phyloP scores from a whole-genome alignment of 37 sponge, comb jelly and placozoan genomes.

The Axinella damicornis region DNA sequence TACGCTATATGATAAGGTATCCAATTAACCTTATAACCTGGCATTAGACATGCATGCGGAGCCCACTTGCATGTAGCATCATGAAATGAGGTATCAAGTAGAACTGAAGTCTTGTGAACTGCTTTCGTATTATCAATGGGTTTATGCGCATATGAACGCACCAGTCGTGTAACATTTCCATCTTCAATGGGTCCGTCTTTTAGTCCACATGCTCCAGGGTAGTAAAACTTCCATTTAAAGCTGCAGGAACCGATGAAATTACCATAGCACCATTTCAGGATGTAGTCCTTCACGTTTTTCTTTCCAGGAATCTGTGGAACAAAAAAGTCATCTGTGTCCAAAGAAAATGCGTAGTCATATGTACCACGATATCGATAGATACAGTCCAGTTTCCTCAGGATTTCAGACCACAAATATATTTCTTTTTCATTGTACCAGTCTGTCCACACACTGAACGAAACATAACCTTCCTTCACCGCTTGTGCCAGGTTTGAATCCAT shows the following conservation, averaged over 20 bases:
- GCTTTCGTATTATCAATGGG: not conserved
- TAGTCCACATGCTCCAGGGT: conserved; percentile 11
- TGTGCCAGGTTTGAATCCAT: no score
- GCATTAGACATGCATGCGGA: not conserved
- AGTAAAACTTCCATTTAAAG: conserved; percentile 9
- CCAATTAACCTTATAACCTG: not conserved
- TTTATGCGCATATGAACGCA: no score
- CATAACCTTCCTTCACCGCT: not conserved
- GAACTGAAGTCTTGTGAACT: not conserved
- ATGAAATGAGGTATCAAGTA: conserved; percentile 17
- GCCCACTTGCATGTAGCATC: conserved; percentile 10
- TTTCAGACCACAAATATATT: not conserved
- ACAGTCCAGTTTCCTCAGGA: conserved; percentile 30
- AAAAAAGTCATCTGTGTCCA: conserved; percentile 59
- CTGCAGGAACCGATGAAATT: conserved; percentile 3
- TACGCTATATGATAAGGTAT: not conserved
- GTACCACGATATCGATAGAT: no score
- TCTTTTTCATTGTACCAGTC: not conserved
- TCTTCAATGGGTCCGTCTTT: no score
- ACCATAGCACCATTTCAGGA: not conserved
- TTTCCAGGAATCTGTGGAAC: conserved; percentile 24
- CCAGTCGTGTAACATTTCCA: no score
- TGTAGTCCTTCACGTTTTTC: conserved; percentile 1
- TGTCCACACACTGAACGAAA: conserved; percentile 8
- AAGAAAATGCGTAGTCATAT: no score